These are phyloP conservation scores for Volucella zonaria DNA, from an alignment of 2,888 invertebrate species.

Conservation along the genomic window DNA sequence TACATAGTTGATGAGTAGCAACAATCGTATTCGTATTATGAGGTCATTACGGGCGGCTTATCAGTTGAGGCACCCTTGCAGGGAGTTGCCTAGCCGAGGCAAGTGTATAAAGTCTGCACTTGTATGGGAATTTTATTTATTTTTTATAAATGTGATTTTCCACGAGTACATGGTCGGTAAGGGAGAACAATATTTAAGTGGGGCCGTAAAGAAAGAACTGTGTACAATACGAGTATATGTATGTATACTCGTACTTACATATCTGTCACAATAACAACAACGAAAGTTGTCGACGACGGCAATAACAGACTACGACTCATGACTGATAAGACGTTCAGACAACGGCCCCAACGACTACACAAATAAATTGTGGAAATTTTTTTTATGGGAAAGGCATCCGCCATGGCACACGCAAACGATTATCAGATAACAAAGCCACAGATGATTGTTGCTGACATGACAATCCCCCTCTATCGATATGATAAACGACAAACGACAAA, in stretches of 20 bases:
- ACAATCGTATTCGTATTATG: slow-evolving; percentile 61
- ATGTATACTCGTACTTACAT: too few species aligned
- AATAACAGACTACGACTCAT: slow-evolving; percentile 48
- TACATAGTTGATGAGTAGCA: slow-evolving; percentile 51
- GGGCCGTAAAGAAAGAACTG: slow-evolving; percentile 2
- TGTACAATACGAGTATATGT: background rate
- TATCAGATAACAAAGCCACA: slow-evolving; percentile 44
- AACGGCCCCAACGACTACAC: slow-evolving; percentile 4
- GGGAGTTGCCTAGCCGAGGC: slow-evolving; percentile 32
- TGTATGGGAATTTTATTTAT: slow-evolving; percentile 28
- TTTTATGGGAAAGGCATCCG: slow-evolving; percentile 58
- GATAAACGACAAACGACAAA: slow-evolving; percentile 26
- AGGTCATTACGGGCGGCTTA: slow-evolving; percentile 70
- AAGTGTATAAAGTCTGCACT: slow-evolving; percentile 30
- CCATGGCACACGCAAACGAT: slow-evolving; percentile 68
- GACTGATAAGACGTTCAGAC: slow-evolving; percentile 21
- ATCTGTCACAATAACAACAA: slow-evolving; percentile 1
- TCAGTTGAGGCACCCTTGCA: slow-evolving; percentile 46
- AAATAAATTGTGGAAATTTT: slow-evolving; percentile 57
- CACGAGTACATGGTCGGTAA: slow-evolving; percentile 12
- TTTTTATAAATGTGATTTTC: slow-evolving; percentile 47
- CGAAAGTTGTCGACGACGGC: slow-evolving; percentile 16
- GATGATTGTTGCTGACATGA: slow-evolving; percentile 43
- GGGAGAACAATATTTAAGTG: slow-evolving; percentile 17
- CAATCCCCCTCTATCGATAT: slow-evolving; percentile 47